These are phyloP conservation scores for Drosophila hydei DNA, from an alignment of 1,140 invertebrate species.

Conservation along the genomic window DNA sequence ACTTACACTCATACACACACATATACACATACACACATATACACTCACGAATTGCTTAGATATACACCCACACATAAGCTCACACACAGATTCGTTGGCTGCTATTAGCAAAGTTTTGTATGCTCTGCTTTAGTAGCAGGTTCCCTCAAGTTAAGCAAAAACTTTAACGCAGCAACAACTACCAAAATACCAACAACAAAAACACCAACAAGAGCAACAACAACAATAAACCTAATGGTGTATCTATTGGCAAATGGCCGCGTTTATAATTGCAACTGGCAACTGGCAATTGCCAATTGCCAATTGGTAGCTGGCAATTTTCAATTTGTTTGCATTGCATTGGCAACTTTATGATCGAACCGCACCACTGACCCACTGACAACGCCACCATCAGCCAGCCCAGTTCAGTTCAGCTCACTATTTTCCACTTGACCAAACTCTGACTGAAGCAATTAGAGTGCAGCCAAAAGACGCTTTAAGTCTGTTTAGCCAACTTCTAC, in stretches of 20 bases:
- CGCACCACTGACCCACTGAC: conserved; percentile 27
- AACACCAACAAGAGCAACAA: conserved; percentile 58
- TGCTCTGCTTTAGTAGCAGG: conserved; percentile 46
- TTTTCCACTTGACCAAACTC: conserved; percentile 21
- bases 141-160: conserved; percentile 47
- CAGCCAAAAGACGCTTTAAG: conserved; percentile 47
- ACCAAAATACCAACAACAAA: conserved; percentile 25
- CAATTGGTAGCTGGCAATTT: conserved; percentile 55
- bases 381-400: conserved; percentile 4
- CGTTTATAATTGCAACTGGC: conserved; percentile 69
- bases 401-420: background rate
- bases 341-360: conserved; percentile 37
- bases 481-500: background rate
- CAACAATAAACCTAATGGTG: conserved; percentile 20
- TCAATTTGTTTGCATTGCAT: conserved; percentile 57
- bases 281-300: conserved; percentile 23
- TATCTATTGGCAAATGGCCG: conserved; percentile 51
- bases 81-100: conserved; percentile 51
- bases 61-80: conserved; percentile 24
- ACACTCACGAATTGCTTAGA: background rate
- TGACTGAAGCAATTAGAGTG: conserved; percentile 49
- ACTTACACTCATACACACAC: conserved; percentile 34
- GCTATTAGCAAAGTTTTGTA: conserved; percentile 74
- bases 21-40: conserved; percentile 19
- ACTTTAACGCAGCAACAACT: conserved; percentile 35